These are phyloP conservation scores for Gorsachius goisagi DNA, from an alignment of 2,113 vertebrate genomes.

Conservation along the genomic window DNA sequence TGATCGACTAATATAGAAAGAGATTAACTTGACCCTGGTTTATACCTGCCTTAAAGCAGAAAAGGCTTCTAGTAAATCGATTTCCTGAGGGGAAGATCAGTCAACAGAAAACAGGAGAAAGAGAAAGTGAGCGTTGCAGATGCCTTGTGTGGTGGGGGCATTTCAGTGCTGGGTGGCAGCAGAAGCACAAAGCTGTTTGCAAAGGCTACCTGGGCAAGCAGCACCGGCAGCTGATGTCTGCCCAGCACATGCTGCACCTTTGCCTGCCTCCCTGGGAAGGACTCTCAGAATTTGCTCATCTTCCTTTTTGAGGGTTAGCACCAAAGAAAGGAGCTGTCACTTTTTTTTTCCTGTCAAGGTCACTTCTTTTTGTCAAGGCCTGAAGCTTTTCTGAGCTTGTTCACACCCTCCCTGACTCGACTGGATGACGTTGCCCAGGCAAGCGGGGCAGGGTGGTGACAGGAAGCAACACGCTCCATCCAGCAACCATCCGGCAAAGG, in stretches of 20 bases:
- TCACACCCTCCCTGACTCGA: too few relatives aligned
- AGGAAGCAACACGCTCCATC: neutral
- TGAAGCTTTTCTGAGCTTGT: neutral
- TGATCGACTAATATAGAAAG: neutral
- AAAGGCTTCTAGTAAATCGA: neutral
- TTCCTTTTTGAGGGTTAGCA: neutral
- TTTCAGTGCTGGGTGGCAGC: neutral
- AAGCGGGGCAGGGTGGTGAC: neutral
- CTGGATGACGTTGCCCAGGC: neutral
- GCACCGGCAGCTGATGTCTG: neutral
- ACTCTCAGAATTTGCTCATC: neutral
- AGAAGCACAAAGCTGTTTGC: neutral
- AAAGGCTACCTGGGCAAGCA: neutral
- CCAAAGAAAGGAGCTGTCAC: neutral
- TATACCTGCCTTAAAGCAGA: neutral
- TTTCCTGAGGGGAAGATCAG: neutral
- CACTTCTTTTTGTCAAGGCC: neutral
- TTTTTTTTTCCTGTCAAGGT: neutral
- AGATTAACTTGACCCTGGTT: neutral
- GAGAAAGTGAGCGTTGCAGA: neutral
- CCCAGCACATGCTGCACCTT: too few relatives aligned
- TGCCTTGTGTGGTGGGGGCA: rapidly evolving
- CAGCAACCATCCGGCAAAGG: neutral
- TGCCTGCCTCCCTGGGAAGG: neutral
- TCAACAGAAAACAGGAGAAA: neutral